Conservation (phyloP, 2,797 vertebrate species). For the Hydrophis major region DNA sequence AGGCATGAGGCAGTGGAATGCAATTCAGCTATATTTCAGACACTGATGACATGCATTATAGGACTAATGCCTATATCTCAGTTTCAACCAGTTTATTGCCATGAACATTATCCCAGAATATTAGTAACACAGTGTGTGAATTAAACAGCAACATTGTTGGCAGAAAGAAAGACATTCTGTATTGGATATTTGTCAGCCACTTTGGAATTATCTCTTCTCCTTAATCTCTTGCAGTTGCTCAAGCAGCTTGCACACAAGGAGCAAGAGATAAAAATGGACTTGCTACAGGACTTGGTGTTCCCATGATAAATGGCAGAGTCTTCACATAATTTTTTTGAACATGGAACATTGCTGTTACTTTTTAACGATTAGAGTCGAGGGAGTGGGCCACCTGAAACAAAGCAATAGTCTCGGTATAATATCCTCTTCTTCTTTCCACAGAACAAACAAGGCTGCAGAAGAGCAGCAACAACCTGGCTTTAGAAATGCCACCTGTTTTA, state of each 20-base stretch:
- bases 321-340: constrained; percentile 52
- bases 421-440: constrained; percentile 26
- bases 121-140: neutral
- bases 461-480: constrained; percentile 37
- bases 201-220: constrained; percentile 43
- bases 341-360: constrained; percentile 51
- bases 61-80: neutral
- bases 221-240: constrained; percentile 45
- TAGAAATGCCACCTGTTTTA: neutral
- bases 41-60: neutral
- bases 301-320: constrained; percentile 48
- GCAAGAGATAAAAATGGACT: constrained; percentile 50
- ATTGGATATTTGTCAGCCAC: constrained; percentile 44
- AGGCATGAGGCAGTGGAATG: neutral
- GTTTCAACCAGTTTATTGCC: neutral
- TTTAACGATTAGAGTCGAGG: constrained; percentile 45
- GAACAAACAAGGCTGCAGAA: constrained; percentile 27
- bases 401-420: constrained; percentile 49
- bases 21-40: neutral
- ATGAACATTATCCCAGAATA: neutral
- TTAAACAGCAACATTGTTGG: neutral
- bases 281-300: constrained; percentile 52
- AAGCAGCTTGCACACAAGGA: constrained; percentile 27
- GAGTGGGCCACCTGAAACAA: constrained; percentile 51
- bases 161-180: constrained; percentile 11